Base-by-base conservation (phyloP, 2,113 vertebrate genomes). In the Trinectes maculatus region DNA sequence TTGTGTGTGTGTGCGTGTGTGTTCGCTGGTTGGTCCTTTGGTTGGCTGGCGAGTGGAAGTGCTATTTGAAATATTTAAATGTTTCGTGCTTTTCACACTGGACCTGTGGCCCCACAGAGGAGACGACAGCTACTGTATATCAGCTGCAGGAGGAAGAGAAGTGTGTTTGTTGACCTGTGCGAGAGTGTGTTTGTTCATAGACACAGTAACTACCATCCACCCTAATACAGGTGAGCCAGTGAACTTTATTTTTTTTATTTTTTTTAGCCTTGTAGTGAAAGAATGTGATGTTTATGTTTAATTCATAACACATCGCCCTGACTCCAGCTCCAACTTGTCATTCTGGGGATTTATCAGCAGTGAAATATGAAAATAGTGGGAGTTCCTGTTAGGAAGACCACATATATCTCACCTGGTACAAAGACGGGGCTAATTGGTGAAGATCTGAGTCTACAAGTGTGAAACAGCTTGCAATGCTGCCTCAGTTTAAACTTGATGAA, bases 51-150 rank as follows among this genome's bases (percentile, higher is more conserved):
- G 65, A 73, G 67, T 13, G 19, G 64, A 71, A 79, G 85, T 59
- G 73, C 19, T 0, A 62, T 69, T 72, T 93, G 82, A 92, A 92
- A 92, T 92, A 91, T 92, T 91, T 85, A 92, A 87, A 87, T 77
- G 77, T 89, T 88, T 90, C 85, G 79, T 91, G 88, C 83, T 9
- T 82, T 84, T 88, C 83, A 87, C 79, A 73, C 82, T 28, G 21
- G 82, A 87, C 85, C 71, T 75, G 61, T 80, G 79, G 63, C 56
- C 80, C 53, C 43, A 15, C 33, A 46, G 68, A 48, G 68, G 59
- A 54, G 67, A 44, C 10, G 3, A 44, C 19, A 51, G 53, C 54
- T 21, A 33, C 28, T 52, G 49, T 39, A 18, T 22, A 56, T 13
- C 64, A 42, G 44, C 58, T 22, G 42, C 65, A 22, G 44, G 43